These are phyloP conservation scores for Lasioglossum vierecki DNA, from an alignment of 2,888 invertebrate species.

Conservation along the genomic window DNA sequence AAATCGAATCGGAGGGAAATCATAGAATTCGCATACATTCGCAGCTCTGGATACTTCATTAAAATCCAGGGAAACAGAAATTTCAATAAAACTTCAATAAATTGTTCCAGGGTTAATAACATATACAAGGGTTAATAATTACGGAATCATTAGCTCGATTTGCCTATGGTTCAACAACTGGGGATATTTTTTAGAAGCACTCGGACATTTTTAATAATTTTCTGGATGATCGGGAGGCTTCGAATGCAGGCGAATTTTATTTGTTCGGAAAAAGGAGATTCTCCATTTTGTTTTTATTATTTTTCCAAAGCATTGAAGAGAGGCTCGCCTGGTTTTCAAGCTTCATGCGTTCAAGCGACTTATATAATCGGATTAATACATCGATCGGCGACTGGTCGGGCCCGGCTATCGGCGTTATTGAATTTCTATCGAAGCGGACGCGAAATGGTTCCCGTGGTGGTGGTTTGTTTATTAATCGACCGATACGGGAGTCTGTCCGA, in stretches of 20 bases:
- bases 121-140: not conserved
- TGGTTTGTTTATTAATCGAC: slow-evolving; percentile 2
- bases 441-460: not conserved
- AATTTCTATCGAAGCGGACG: slow-evolving; percentile 41
- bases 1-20: not conserved
- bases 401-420: slow-evolving; percentile 52
- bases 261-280: not conserved
- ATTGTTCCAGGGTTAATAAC: not conserved
- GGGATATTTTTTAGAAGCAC: no score
- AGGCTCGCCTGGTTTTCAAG: slow-evolving; percentile 27
- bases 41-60: not conserved
- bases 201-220: not conserved
- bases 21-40: not conserved
- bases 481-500: not conserved
- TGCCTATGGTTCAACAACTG: not conserved
- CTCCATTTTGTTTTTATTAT: not conserved
- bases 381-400: slow-evolving; percentile 41
- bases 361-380: slow-evolving; percentile 65
- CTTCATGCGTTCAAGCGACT: slow-evolving; percentile 58
- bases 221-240: not conserved
- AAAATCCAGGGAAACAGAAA: not conserved
- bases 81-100: not conserved
- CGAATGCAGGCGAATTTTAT: not conserved
- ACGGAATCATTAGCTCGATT: not conserved
- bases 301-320: not conserved